Base-by-base conservation (phyloP, 2,797 vertebrate genomes). In the Mormyrus hasselquistii region DNA sequence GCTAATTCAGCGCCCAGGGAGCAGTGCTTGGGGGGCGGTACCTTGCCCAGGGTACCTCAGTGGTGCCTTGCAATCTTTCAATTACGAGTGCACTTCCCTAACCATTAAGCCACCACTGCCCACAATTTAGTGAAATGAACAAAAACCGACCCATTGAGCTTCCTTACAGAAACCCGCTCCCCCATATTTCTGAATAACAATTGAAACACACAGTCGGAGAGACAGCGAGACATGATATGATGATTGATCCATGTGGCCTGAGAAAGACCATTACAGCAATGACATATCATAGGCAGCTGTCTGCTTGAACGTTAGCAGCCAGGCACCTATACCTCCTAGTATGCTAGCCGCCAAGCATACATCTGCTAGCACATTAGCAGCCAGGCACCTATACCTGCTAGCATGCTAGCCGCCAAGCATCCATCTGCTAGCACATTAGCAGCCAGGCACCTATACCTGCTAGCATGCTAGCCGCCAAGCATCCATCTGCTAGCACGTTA, bases 161-260 rank as follows among this genome's bases (percentile, higher is more conserved):
- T 57, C 19, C 55, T 57, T n/a, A 57, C 19, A n/a, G 55, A 57
- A n/a, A 4, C 53, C 53, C 53, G 3, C 14, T 16, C 55, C 1
- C 53, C n/a, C 57, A 3, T 86, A 49, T n/a, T 86, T 86, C 69
- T 53, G 3, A 55, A 9, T 16, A n/a, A 69, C 10, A 25, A 34
- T 25, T 29, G 9, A 69, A 69, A 65, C 14, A 47, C 12, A 92
- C 89, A 4, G 12, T 12, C 10, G 10, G 50, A 52, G 50, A 90
- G 91, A 93, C 73, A 65, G 22, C 79, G 86, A 84, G 25, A 41
- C 44, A 83, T 4, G 8, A 34, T 16, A 53, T 53, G 14, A 53
- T 53, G 52, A 53, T 4, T 59, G 49, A 79, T 69, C 50, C 44
- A 25, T 10, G 25, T 69, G 62, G 62, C 25, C 2, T 25, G 62